Evolutionary conservation across 1,140 invertebrate genomes (phyloP), one percentile per base, ranked within the genome.

Genomic region (Sitobion miscanthi): DNA sequence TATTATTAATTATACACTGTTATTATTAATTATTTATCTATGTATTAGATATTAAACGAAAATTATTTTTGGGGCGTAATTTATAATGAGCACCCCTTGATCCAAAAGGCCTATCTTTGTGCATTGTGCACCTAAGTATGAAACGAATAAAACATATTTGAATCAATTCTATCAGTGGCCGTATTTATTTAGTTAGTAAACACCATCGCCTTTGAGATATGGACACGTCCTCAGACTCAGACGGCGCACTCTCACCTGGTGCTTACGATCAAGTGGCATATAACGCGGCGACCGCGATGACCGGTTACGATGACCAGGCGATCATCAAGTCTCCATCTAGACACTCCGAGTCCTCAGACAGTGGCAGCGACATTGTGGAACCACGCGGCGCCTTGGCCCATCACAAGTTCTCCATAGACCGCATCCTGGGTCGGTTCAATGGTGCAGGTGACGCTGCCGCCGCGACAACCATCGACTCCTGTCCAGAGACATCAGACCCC

Each of bases 321-420:
- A 21, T 35, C 5, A 57, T 57, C 5, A 93, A 93, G 35, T 93
- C 91, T 6, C 91, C 82, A n/a, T 93, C 49, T 3, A n/a, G 91
- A 1, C 82, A 93, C 35, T 93, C 91, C 6, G 91, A 93, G 14
- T 93, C 91, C 11, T 93, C 91, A 17, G 82, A 14, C 82, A 85
- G 47, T 25, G 77, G 77, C 14, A 49, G n/a, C 8, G 38, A 49
- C 8, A 21, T n/a, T 9, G 91, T 25, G 11, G 91, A 93, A 49
- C 82, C 85, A 45, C 91, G 82, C 1, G 42, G 91, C 14, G 25
- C 82, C 49, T 86, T 86, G 20, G 25, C 82, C 38, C 49, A 90
- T 90, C 91, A 93, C 82, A 93, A 93, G 14, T 93, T 93, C 30
- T 93, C 91, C 77, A 93, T 93, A 7, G 91, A 93, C 17, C 82